Evolutionary conservation across 1,140 invertebrate species (phyloP), one percentile per base, ranked within the genome.

Genomic region (Holcopasites calliopsidis): DNA sequence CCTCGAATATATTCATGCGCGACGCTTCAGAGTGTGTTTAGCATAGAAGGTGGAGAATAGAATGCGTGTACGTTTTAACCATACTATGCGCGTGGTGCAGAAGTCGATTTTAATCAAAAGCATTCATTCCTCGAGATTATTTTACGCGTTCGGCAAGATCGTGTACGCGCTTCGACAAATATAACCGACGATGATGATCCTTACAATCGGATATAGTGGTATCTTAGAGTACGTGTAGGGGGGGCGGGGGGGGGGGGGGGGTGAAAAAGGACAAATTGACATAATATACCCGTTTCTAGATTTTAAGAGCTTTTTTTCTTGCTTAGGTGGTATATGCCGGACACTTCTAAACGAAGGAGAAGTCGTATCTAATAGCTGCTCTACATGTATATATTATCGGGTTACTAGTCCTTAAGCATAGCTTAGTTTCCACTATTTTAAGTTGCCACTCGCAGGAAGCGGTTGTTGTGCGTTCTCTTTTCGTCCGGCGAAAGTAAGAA

Each of bases 391-490:
- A n/a, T n/a, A n/a, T n/a, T 40, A 42, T n/a, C n/a, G 18, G 21
- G 44, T 13, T 38, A 72, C 31, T 72, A 72, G 57, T 28, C 18
- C 33, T 61, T 71, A 71, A 72, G 33, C 49, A 11, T 6, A 49
- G 57, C 18, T 72, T 62, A 50, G 57, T 71, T 18, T 16, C 13
- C 8, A 40, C 33, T 40, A 50, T 11, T 38, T 61, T 50, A 71
- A 18, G 33, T 71, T 62, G 35, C 52, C 49, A 35, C 1, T 52
- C 33, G 33, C 18, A 3, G 4, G 3, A 0, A 38, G 3, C 4
- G 10, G 18, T 55, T 13, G 10, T 31, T 16, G 3, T 23, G 23
- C 33, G 18, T 69, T 57, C 33, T 38, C 47, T 26, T 47, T 71
- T 38, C 11, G 23, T 42, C 69, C 21, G 23, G 8, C 52, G 21